Base-by-base conservation (phyloP, 1,140 invertebrate species). In the Stratiolaelaps scimitus region DNA sequence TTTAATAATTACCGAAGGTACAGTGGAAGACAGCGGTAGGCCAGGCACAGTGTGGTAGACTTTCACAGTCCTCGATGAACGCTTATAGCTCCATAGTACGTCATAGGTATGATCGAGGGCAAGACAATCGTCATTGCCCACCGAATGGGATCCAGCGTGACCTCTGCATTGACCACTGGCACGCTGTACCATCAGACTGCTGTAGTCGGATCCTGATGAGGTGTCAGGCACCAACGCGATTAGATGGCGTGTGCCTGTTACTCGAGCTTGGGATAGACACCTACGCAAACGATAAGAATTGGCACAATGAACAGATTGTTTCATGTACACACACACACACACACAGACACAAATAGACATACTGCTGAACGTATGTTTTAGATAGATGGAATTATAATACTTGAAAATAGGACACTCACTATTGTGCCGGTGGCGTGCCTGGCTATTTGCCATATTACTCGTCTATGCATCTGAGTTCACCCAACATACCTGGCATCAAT, bases 91-190 rank as follows among this genome's bases (percentile, higher is more conserved):
- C 80, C 79, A 80, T 1, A 80, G 67, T 20, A 78, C 74, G 74
- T 80, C 76, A 71, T 80, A 80, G 46, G 76, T 73, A n/a, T 90
- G 88, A 80, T 97, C 92, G 67, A 95, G 78, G 1, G 86, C 34
- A 34, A 60, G 26, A 26, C 53, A 60, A 10, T 60, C 23, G 17
- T 60, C 53, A 17, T 26, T 34, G 53, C 53, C 34, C 15, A 60
- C 28, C 1, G 28, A 43, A 34, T 65, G 64, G 10, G 64, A 40
- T 34, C 43, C 48, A 28, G 28, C 4, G 23, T 44, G 48, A 34
- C 43, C 48, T 43, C 28, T 60, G 20, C 64, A 65, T 5, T 30
- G 28, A 60, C 48, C 48, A 40, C 28, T 60, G 28, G 28, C 28
- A 65, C 64, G 64, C 15, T 60, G 28, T 40, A 60, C 40, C 48